These are phyloP conservation scores for Cardinalis cardinalis DNA, from an alignment of 2,113 vertebrate genomes.

Conservation along the genomic window DNA sequence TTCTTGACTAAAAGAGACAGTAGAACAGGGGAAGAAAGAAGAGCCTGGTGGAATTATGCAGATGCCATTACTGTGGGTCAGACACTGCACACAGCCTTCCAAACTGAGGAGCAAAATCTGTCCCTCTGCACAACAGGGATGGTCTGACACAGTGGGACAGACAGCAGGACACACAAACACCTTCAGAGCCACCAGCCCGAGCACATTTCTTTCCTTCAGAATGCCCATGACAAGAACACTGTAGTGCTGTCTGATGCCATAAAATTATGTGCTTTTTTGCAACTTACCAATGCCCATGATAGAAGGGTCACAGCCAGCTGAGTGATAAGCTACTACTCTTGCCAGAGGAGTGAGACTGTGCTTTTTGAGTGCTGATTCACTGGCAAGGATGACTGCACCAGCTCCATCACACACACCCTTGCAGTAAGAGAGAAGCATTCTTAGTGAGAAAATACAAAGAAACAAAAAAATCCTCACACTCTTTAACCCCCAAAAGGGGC, in stretches of 20 bases:
- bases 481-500: background rate
- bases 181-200: background rate
- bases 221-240: background rate
- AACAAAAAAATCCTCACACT: background rate
- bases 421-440: background rate
- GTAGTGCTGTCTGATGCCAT: background rate
- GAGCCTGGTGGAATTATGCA: background rate
- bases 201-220: background rate
- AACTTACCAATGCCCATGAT: conserved; percentile 97
- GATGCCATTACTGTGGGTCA: background rate
- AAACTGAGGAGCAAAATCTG: background rate
- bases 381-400: conserved; percentile 86
- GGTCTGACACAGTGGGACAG: fast-evolving
- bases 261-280: background rate
- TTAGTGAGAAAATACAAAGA: background rate
- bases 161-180: background rate
- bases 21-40: background rate
- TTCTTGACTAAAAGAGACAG: background rate
- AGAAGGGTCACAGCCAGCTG: conserved; percentile 89
- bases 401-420: conserved; percentile 95
- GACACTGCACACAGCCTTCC: background rate
- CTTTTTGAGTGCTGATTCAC: conserved; percentile 89
- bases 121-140: background rate
- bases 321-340: conserved; percentile 89
- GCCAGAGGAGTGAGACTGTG: conserved; percentile 90